A percentile compares a stretch with the other conserved stretches of the same genome.
These are phyloP conservation scores for Microcebus lehilahytsara DNA, from an alignment of 2,113 vertebrate species.

Conservation along the genomic window DNA sequence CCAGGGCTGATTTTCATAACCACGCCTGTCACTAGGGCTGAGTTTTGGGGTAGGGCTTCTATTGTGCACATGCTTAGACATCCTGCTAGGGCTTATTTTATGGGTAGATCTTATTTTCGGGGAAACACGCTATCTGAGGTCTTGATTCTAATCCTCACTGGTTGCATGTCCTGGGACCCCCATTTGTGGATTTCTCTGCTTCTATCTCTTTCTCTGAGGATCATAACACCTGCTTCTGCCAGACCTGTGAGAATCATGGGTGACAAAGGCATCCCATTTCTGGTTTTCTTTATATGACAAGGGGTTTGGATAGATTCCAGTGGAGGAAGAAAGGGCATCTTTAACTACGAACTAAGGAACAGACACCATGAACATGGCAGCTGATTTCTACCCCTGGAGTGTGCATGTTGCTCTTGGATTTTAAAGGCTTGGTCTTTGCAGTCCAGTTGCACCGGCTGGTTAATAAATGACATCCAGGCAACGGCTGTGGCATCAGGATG, in stretches of 20 bases:
- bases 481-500: conserved; percentile 62
- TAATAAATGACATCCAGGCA: conserved; percentile 71
- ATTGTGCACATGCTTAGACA: too few relatives aligned
- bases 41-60: too few relatives aligned
- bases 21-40: too few relatives aligned
- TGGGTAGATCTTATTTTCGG: too few relatives aligned
- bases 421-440: conserved; percentile 30
- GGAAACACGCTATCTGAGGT: neutral
- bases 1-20: too few relatives aligned
- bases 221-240: neutral
- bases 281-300: neutral
- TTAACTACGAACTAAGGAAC: neutral
- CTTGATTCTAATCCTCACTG: neutral
- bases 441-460: conserved; percentile 20
- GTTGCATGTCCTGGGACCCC: neutral
- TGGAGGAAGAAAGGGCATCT: neutral
- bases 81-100: too few relatives aligned
- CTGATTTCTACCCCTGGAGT: neutral
- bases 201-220: neutral
- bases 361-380: fast-evolving
- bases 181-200: neutral
- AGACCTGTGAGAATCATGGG: neutral
- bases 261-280: neutral
- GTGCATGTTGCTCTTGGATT: neutral
- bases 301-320: neutral